Conservation (phyloP, 1,140 invertebrate species). For the Panagrolaimus sp. region DNA sequence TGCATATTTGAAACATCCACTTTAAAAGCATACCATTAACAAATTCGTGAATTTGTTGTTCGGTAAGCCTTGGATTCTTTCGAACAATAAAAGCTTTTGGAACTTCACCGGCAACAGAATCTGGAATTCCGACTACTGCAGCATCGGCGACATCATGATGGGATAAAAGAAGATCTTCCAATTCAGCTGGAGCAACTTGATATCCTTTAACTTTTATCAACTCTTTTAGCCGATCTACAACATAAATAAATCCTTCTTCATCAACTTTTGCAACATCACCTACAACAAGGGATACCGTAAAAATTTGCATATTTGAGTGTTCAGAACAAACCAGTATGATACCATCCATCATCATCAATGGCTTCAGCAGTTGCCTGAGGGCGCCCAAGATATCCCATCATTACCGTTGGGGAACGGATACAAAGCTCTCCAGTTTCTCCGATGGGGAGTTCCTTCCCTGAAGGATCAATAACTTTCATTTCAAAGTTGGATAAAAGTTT, state of each 20-base stretch:
- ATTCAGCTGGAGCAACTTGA: constrained; percentile 78
- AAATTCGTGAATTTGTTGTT: constrained; percentile 38
- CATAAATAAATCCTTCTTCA: constrained; percentile 66
- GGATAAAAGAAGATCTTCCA: constrained; percentile 74
- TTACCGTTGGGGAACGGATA: constrained; percentile 36
- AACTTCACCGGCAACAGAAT: constrained; percentile 70
- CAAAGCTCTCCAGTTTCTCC: constrained; percentile 26
- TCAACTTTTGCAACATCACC: constrained; percentile 73
- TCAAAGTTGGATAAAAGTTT: constrained; percentile 40
- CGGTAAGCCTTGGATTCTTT: constrained; percentile 61
- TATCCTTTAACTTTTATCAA: constrained; percentile 80
- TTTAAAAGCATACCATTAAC: constrained; percentile 26
- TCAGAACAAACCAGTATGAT: constrained; percentile 69
- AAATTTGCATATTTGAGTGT: neutral
- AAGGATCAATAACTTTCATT: constrained; percentile 45
- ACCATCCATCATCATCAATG: constrained; percentile 70
- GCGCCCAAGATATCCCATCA: constrained; percentile 50
- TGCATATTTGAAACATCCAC: too few relatives aligned
- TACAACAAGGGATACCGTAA: neutral
- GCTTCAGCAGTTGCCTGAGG: constrained; percentile 62
- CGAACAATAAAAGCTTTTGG: constrained; percentile 73
- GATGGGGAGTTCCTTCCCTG: constrained; percentile 15
- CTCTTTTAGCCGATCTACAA: constrained; percentile 80
- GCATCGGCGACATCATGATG: constrained; percentile 71
- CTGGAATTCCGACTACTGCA: constrained; percentile 74